These are phyloP conservation scores for Alouatta palliata DNA, from an alignment of 2,113 vertebrate species.

Conservation along the genomic window DNA sequence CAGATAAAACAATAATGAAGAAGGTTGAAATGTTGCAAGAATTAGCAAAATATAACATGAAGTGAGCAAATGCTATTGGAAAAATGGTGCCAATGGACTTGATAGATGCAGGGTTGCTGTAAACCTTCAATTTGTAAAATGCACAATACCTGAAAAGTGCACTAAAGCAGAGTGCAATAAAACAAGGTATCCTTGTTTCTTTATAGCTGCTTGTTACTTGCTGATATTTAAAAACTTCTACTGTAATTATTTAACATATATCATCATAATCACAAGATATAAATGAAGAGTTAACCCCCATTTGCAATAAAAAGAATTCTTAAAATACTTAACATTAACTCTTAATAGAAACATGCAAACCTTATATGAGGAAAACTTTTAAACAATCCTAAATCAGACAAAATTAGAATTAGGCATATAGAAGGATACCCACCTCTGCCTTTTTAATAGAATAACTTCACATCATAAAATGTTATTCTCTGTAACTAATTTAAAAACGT, in stretches of 20 bases:
- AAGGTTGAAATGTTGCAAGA: neutral
- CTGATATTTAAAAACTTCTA: neutral
- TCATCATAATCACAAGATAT: neutral
- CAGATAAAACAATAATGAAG: neutral
- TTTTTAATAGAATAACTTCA: neutral
- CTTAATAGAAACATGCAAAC: neutral
- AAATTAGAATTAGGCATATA: neutral
- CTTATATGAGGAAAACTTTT: neutral
- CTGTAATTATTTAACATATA: neutral
- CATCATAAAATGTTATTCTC: neutral
- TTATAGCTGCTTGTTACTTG: neutral
- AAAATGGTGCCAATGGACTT: neutral
- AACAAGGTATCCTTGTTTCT: neutral
- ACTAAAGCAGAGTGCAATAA: neutral
- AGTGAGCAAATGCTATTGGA: neutral
- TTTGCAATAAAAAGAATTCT: neutral
- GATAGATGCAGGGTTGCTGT: no score
- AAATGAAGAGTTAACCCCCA: neutral
- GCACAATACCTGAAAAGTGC: neutral
- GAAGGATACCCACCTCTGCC: neutral
- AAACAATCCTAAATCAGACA: neutral
- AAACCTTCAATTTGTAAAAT: neutral
- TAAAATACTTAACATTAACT: neutral
- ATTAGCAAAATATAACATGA: neutral
- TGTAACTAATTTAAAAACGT: neutral